phyloP scores from a whole-genome alignment of 2,113 vertebrate genomes.

The Hippocampus mohnikei region DNA sequence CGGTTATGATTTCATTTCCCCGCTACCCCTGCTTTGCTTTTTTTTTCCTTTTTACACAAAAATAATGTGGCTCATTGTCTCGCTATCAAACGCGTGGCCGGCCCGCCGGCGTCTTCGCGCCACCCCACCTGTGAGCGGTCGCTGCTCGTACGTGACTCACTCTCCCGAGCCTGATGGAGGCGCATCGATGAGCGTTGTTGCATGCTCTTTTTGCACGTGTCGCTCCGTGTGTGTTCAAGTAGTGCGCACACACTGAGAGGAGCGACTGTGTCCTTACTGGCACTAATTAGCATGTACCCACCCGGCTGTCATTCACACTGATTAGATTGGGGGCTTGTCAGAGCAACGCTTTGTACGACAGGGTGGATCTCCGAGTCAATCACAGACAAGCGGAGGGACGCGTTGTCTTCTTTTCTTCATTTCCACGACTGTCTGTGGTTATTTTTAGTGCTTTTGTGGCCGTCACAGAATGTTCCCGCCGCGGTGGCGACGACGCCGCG shows the following conservation, averaged over 20 bases:
- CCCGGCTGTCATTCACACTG: constrained; percentile 39
- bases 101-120: constrained; percentile 41
- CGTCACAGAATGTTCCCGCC: neutral
- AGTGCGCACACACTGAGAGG: constrained; percentile 1
- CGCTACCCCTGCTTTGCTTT: constrained; percentile 13
- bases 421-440: constrained; percentile 1
- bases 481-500: neutral
- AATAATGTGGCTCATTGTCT: constrained; percentile 1
- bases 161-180: neutral
- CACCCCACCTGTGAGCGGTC: constrained; percentile 36
- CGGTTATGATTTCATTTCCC: constrained; percentile 16
- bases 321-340: constrained; percentile 41
- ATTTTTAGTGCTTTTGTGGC: neutral
- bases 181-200: neutral
- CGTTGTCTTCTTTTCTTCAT: constrained; percentile 3
- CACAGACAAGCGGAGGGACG: neutral
- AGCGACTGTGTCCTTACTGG: neutral
- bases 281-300: constrained; percentile 54
- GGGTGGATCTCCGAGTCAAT: constrained; percentile 6
- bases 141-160: constrained; percentile 44
- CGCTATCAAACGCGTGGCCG: constrained; percentile 26
- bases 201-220: neutral
- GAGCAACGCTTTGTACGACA: constrained; percentile 37
- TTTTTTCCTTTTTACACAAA: constrained; percentile 3
- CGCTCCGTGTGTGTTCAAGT: too few relatives aligned